phyloP scores from a whole-genome alignment of 2,113 vertebrate species.

The Microtus richardsoni region DNA sequence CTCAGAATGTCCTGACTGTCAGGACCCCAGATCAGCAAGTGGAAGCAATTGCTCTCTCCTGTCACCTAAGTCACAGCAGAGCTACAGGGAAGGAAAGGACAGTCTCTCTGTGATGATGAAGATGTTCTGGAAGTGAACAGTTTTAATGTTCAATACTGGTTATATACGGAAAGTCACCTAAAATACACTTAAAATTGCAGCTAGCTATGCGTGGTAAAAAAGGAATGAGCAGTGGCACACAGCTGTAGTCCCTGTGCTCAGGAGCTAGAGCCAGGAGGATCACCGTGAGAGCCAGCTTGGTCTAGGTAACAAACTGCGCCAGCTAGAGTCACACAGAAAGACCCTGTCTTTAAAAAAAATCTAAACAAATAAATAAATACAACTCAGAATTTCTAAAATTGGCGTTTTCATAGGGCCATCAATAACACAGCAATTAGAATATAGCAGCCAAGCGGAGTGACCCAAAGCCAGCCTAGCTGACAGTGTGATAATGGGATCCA shows the following conservation, averaged over 20 bases:
- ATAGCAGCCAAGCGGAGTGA: background rate
- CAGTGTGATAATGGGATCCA: background rate
- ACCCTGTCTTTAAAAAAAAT: too few relatives aligned
- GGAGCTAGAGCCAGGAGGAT: background rate
- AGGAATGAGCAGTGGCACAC: background rate
- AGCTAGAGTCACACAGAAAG: background rate
- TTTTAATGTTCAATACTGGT: background rate
- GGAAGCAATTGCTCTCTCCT: background rate
- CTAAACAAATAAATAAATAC: background rate
- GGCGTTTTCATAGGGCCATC: background rate
- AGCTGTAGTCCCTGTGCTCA: background rate
- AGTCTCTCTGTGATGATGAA: background rate
- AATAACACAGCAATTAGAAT: background rate
- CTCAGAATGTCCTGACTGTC: background rate
- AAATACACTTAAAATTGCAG: background rate
- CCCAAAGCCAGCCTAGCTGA: background rate
- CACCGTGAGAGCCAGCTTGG: background rate
- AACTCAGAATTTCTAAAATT: conserved; percentile 17
- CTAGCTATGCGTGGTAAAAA: background rate
- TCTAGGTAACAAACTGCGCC: background rate
- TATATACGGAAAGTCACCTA: background rate
- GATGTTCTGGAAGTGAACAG: background rate
- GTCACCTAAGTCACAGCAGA: background rate
- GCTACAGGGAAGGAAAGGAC: background rate
- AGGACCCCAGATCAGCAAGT: background rate